Base-by-base conservation (phyloP, 2,888 invertebrate species). In the Trissolcus japonicus region DNA sequence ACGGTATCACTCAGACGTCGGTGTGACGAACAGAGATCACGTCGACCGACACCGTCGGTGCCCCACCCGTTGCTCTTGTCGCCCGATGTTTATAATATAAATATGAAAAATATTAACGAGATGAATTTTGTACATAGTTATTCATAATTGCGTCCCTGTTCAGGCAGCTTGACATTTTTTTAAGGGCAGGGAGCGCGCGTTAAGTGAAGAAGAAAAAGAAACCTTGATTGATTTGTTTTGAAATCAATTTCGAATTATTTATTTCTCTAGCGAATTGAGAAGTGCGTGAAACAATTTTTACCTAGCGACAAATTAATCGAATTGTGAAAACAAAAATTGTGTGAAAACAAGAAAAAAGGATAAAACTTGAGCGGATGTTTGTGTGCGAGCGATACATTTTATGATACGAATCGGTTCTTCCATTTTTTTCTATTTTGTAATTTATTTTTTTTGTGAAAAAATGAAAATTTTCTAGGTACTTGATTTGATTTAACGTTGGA, bases 1-100 rank as follows among this genome's bases (percentile, higher is more conserved):
- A 84, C 76, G 87, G 88, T 68, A 87, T 90, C 80, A 89, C 89
- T 50, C 90, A 90, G 71, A 90, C 90, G 61, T 89, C 89, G 75
- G 90, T 90, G 86, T 90, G 89, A 90, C 89, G 79, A 83, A 86
- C 3, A 69, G 40, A 65, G 65, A 54, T 71, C 40, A 43, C 40
- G 13, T 59, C 48, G 41, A 16, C 46, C 4, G 16, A 57, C 61
- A 46, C 16, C 54, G 21, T 46, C 19, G 50, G 62, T 4, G 21
- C 56, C 51, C 46, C 43, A 40, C 65, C 59, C 74, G 69, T 75
- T 79, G 79, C 68, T 46, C 75, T 78, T 77, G 66, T 79, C 59
- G 69, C 68, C 53, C 55, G 66, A 71, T 80, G 79, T 80, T 83
- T 80, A 80, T 83, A 51, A 82, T 83, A 78, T 85, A 85, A 80